phyloP scores from a whole-genome alignment of 2,797 vertebrate genomes.

The Triplophysa bombifrons region DNA sequence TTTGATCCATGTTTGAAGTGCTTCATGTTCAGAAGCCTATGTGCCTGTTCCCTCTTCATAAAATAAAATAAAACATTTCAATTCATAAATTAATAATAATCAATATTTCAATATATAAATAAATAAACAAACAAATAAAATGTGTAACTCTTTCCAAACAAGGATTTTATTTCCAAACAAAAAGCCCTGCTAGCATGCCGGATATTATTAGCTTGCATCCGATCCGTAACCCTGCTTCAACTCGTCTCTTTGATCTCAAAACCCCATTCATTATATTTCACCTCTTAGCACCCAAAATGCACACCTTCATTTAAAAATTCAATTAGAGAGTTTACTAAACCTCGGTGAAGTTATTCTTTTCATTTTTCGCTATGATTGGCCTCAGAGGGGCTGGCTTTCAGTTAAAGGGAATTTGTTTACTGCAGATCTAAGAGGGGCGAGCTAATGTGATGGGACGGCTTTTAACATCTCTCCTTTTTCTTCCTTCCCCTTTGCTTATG shows the following conservation, averaged over 20 bases:
- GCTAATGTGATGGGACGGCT: conserved; percentile 50
- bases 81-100: too few species aligned
- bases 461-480: conserved; percentile 50
- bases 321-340: conserved; percentile 51
- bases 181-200: not conserved
- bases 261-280: conserved; percentile 48
- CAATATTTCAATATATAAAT: too few species aligned
- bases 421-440: conserved; percentile 35
- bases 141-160: not conserved
- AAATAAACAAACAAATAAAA: too few species aligned
- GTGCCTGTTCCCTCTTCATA: too few species aligned
- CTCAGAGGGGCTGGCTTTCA: conserved; percentile 47
- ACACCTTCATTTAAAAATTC: conserved; percentile 43
- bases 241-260: conserved; percentile 40
- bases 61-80: too few species aligned
- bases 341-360: conserved; percentile 50
- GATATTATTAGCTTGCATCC: conserved; percentile 2
- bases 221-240: conserved; percentile 12
- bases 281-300: conserved; percentile 40
- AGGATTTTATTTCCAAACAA: not conserved
- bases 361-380: conserved; percentile 51
- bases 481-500: conserved; percentile 41
- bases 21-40: not conserved
- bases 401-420: conserved; percentile 59
- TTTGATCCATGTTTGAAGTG: not conserved